Evolutionary conservation across 2,797 vertebrate genomes (phyloP).

Genomic region (Strix occidentalis): DNA sequence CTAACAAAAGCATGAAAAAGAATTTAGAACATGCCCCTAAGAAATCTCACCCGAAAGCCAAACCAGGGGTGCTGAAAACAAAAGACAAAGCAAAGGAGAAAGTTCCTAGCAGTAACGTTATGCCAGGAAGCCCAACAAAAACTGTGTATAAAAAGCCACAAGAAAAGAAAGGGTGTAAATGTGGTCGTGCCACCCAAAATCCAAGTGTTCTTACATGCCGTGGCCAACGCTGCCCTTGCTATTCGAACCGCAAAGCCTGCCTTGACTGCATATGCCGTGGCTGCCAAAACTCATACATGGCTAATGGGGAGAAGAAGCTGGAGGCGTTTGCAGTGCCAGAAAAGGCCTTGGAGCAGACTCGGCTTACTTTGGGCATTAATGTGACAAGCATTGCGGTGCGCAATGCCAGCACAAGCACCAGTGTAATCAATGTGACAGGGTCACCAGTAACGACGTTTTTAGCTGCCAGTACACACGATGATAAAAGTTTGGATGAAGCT

Average conservation of each 20-base stretch:
- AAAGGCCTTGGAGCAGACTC: slow-evolving; percentile 98
- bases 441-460: slow-evolving; percentile 89
- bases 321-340: slow-evolving; percentile 99
- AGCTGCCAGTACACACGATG: slow-evolving; percentile 90
- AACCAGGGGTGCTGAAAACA: slow-evolving; percentile 90
- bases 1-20: slow-evolving; percentile 93
- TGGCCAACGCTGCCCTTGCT: slow-evolving; percentile 98
- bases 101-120: slow-evolving; percentile 84
- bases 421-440: slow-evolving; percentile 90
- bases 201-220: slow-evolving; percentile 99
- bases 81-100: slow-evolving; percentile 92
- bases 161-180: slow-evolving; percentile 99
- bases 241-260: slow-evolving; percentile 99
- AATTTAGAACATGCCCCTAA: slow-evolving; percentile 90
- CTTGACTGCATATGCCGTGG: slow-evolving; percentile 99
- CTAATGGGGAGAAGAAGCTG: slow-evolving; percentile 99
- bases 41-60: slow-evolving; percentile 93
- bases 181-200: slow-evolving; percentile 98
- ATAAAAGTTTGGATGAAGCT: slow-evolving; percentile 92
- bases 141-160: slow-evolving; percentile 97
- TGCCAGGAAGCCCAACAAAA: slow-evolving; percentile 95
- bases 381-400: slow-evolving; percentile 95
- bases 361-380: slow-evolving; percentile 99
- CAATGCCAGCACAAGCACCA: slow-evolving; percentile 86
- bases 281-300: slow-evolving; percentile 99